phyloP scores from a whole-genome alignment of 1,140 invertebrate genomes.

The Leptopilina clavipes region DNA sequence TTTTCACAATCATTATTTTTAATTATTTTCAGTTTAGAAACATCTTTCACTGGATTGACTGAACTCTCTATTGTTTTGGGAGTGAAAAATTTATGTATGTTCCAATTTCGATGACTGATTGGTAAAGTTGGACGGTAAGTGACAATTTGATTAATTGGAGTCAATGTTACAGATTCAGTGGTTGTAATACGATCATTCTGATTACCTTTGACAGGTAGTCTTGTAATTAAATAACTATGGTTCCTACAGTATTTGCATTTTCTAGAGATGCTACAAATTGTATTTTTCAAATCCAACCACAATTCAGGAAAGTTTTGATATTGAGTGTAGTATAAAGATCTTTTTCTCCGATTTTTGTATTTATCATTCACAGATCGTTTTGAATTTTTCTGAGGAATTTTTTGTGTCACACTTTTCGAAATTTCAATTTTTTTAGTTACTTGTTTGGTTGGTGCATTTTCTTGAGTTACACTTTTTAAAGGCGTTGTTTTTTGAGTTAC shows the following conservation, averaged over 20 bases:
- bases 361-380: background rate
- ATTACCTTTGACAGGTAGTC: background rate
- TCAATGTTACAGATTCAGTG: background rate
- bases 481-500: too few species aligned
- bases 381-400: background rate
- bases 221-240: background rate
- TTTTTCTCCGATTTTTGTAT: background rate
- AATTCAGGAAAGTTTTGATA: background rate
- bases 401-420: background rate
- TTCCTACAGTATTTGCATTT: background rate
- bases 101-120: background rate
- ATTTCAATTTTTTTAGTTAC: background rate
- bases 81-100: background rate
- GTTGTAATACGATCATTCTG: background rate
- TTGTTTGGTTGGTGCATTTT: background rate
- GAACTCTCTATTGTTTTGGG: background rate
- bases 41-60: background rate
- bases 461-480: too few species aligned
- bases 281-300: background rate
- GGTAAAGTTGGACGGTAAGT: background rate
- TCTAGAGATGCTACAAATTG: background rate
- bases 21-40: conserved; percentile 1
- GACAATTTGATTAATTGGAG: background rate
- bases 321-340: background rate
- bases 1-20: background rate